Percentiles rank a stretch among this genome's conserved stretches.
phyloP scores from a whole-genome alignment of 2,888 invertebrate genomes.

The Yponomeuta malinellus region DNA sequence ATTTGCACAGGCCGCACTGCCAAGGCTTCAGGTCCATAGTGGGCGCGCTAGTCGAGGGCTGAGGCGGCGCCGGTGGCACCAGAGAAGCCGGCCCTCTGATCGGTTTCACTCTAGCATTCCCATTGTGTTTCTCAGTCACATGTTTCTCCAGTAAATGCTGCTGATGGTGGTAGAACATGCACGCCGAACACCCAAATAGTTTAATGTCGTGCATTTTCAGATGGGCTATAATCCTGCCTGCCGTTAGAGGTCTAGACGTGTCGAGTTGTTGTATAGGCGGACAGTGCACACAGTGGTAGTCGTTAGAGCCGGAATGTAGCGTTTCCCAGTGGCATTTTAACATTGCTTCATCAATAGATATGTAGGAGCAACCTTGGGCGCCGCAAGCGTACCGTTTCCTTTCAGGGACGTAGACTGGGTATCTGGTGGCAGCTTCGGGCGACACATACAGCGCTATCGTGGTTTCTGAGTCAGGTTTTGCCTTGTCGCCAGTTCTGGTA shows the following conservation, averaged over 20 bases:
- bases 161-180: conserved; percentile 79
- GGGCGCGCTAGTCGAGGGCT: conserved; percentile 26
- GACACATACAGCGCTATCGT: conserved; percentile 27
- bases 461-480: conserved; percentile 26
- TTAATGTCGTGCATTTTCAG: conserved; percentile 84
- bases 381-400: conserved; percentile 82
- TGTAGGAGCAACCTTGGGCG: conserved; percentile 80
- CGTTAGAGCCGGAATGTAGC: conserved; percentile 77
- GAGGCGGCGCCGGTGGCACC: conserved; percentile 26
- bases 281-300: conserved; percentile 84
- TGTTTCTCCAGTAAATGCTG: conserved; percentile 81
- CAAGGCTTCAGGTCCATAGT: conserved; percentile 78
- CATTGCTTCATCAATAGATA: conserved; percentile 82
- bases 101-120: conserved; percentile 52
- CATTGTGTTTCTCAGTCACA: conserved; percentile 76
- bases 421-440: conserved; percentile 36
- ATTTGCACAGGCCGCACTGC: conserved; percentile 82
- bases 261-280: conserved; percentile 71
- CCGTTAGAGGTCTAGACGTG: conserved; percentile 57
- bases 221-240: conserved; percentile 81
- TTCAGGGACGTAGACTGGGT: conserved; percentile 71
- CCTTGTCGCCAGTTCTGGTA: conserved; percentile 33
- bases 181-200: conserved; percentile 83
- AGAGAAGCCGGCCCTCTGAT: conserved; percentile 41
- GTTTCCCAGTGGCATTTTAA: conserved; percentile 83